phyloP scores from a whole-genome alignment of 2,797 vertebrate species.

The Syngnathus acus region DNA sequence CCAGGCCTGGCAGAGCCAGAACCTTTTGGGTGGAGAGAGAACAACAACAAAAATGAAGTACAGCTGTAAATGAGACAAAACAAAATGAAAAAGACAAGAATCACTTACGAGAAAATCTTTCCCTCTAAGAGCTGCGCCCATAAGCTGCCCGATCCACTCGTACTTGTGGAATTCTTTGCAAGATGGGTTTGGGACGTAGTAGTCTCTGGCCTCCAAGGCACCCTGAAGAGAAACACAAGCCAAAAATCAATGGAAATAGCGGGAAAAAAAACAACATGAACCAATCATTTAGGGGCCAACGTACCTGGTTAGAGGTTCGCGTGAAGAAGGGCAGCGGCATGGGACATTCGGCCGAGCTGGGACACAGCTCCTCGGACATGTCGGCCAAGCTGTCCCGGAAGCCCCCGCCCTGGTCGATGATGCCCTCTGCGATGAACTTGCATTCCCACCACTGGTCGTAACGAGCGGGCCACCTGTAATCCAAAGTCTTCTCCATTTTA shows the following conservation, averaged over 20 bases:
- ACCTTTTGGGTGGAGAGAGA: slow-evolving; percentile 65
- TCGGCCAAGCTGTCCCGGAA: slow-evolving; percentile 96
- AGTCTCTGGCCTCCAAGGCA: slow-evolving; percentile 88
- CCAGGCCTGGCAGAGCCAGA: slow-evolving; percentile 87
- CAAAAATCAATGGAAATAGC: background rate
- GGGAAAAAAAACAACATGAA: background rate
- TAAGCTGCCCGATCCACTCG: slow-evolving; percentile 95
- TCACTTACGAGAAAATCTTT: slow-evolving; percentile 91
- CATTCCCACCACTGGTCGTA: slow-evolving; percentile 99
- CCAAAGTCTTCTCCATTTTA: slow-evolving; percentile 92
- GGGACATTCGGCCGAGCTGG: slow-evolving; percentile 86
- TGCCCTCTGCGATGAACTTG: slow-evolving; percentile 97
- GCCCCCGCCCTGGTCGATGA: slow-evolving; percentile 96
- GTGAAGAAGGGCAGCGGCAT: slow-evolving; percentile 92
- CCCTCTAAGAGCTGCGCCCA: slow-evolving; percentile 93
- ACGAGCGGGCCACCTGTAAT: slow-evolving; percentile 94
- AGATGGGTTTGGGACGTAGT: slow-evolving; percentile 94
- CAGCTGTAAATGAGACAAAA: background rate
- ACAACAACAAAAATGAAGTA: background rate
- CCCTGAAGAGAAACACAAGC: slow-evolving; percentile 65
- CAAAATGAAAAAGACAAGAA: background rate
- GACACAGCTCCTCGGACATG: slow-evolving; percentile 97
- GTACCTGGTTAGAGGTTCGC: slow-evolving; percentile 91
- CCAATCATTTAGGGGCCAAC: background rate
- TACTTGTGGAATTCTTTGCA: slow-evolving; percentile 91